Percentiles rank a stretch among this genome's conserved stretches.
phyloP scores from a whole-genome alignment of 2,113 vertebrate genomes.

The Tragelaphus buxtoni region DNA sequence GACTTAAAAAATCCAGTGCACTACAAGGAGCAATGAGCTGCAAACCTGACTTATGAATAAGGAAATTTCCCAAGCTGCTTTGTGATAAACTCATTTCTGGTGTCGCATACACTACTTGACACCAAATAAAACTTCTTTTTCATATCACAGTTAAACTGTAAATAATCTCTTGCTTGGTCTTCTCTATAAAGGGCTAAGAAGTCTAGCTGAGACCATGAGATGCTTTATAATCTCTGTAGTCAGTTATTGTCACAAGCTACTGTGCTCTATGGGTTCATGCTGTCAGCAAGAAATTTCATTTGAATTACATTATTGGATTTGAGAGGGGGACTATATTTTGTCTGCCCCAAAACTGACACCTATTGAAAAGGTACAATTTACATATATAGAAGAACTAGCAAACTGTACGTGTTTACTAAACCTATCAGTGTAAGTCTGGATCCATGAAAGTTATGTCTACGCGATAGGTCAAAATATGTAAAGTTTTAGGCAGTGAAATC shows the following conservation, averaged over 20 bases:
- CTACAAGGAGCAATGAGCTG: neutral
- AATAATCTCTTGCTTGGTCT: neutral
- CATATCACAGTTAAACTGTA: conserved; percentile 15
- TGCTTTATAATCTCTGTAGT: neutral
- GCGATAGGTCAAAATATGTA: neutral
- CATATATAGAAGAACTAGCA: neutral
- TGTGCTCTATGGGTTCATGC: neutral
- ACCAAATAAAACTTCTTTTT: conserved; percentile 44
- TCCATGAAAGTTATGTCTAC: neutral
- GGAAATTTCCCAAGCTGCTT: neutral
- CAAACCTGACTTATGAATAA: neutral
- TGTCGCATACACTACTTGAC: neutral
- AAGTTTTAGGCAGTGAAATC: neutral
- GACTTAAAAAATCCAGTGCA: neutral
- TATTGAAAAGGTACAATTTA: conserved; percentile 55
- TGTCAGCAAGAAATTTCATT: neutral
- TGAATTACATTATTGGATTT: conserved; percentile 49
- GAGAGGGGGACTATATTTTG: conserved; percentile 1
- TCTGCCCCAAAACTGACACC: neutral
- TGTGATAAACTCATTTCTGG: conserved; percentile 28
- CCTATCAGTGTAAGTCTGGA: neutral
- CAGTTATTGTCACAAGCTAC: neutral
- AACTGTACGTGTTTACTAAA: conserved; percentile 23
- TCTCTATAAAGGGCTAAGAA: neutral
- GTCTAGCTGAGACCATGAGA: neutral